These are phyloP conservation scores for Wiebesia pumilae DNA, from an alignment of 1,140 invertebrate species.

Conservation along the genomic window DNA sequence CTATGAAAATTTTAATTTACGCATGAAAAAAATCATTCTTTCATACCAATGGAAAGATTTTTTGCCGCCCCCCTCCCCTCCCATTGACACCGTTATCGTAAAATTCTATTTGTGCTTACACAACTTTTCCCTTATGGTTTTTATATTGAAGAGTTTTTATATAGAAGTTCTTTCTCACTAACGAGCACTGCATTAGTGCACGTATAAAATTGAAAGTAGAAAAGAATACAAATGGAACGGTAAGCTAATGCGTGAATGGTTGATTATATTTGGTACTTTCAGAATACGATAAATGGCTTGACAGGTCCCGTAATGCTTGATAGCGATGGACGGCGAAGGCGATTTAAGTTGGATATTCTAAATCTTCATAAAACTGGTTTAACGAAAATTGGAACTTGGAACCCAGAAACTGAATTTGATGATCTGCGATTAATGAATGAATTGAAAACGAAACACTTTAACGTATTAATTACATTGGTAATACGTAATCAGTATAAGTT, in stretches of 20 bases:
- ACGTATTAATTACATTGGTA: constrained; percentile 89
- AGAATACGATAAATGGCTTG: constrained; percentile 76
- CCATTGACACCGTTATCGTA: too few relatives aligned
- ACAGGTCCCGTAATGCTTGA: constrained; percentile 89
- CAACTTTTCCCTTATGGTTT: too few relatives aligned
- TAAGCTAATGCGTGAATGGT: neutral
- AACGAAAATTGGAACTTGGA: constrained; percentile 84
- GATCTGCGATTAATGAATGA: constrained; percentile 72
- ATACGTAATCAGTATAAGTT: neutral
- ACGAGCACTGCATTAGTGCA: too few relatives aligned
- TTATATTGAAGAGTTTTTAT: too few relatives aligned
- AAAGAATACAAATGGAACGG: neutral
- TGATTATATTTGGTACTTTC: neutral
- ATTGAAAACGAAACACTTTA: constrained; percentile 87
- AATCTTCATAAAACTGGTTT: constrained; percentile 82
- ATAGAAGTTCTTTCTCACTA: too few relatives aligned
- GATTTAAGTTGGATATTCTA: constrained; percentile 86
- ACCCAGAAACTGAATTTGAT: constrained; percentile 70
- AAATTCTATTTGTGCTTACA: too few relatives aligned
- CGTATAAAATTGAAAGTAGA: too few relatives aligned
- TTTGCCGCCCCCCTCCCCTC: too few relatives aligned
- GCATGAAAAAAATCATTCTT: too few relatives aligned
- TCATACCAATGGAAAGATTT: too few relatives aligned
- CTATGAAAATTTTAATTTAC: too few relatives aligned
- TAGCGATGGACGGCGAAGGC: constrained; percentile 84